Evolutionary conservation across 1,140 invertebrate genomes (phyloP), one percentile per base, ranked within the genome.

Genomic region (Glomeris maerens): DNA sequence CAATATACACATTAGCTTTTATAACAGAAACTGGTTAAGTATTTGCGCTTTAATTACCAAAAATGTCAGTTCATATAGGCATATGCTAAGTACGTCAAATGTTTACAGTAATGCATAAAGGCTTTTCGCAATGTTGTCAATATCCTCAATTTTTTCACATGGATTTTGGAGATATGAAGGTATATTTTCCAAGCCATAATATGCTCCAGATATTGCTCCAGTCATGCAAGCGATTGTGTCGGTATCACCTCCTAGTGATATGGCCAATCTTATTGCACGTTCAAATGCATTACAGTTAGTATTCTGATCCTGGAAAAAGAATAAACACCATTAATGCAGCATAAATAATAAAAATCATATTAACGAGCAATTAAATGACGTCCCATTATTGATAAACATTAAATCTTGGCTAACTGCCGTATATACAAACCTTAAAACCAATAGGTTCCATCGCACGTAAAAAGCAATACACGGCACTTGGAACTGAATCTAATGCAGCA

Each of bases 381-480:
- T 26, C 50, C 26, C 47, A 46, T 17, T 55, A 22, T 40, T 52
- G 31, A 23, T 29, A 23, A 42, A 7, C 20, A 7, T 20, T 42
- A 42, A 36, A 25, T 46, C 21, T 47, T n/a, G 10, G 17, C 31
- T 10, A 36, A 36, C 31, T 36, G 10, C 10, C 31, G 14, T 31
- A 50, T 54, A n/a, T 47, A 52, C 54, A 62, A 64, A 77, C 74
- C 58, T 76, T 62, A 36, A 82, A 72, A 20, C 63, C 66, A 7
- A 81, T 74, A 26, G 72, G 66, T 52, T 72, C 69, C 53, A 72
- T 67, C 10, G 77, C 74, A 58, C 72, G 68, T 14, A 87, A 60
- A 64, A 83, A 84, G 56, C 75, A 78, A 64, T 76, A 86, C 52
- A 87, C 76, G 23, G 83, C 81, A 36, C 81, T 81, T 5, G 82